phyloP scores from a whole-genome alignment of 2,888 invertebrate species.

The Polyommatus iphigenia region DNA sequence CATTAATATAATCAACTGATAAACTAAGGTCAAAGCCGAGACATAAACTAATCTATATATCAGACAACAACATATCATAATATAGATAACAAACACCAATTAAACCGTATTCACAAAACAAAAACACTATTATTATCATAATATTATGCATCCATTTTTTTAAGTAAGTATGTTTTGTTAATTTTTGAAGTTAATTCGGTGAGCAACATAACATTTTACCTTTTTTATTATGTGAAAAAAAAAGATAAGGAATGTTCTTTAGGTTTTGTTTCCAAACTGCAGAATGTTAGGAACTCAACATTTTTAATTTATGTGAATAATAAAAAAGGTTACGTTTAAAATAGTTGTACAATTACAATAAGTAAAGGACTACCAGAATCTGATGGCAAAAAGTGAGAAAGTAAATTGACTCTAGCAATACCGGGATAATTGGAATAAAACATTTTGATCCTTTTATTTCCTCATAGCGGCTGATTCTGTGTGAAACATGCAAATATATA shows the following conservation, averaged over 20 bases:
- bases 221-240: not conserved
- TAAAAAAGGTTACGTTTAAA: too few relatives aligned
- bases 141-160: not conserved
- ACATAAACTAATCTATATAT: not conserved
- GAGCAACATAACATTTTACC: not conserved
- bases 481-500: too few relatives aligned
- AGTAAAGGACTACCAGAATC: too few relatives aligned
- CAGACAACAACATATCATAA: not conserved
- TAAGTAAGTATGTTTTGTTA: not conserved
- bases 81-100: not conserved
- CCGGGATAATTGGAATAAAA: too few relatives aligned
- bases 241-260: too few relatives aligned
- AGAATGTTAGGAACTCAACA: not conserved
- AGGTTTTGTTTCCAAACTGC: too few relatives aligned
- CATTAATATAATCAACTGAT: not conserved
- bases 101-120: not conserved
- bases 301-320: not conserved
- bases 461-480: too few relatives aligned
- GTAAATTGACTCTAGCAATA: too few relatives aligned
- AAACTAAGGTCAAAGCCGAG: not conserved
- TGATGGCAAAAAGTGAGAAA: too few relatives aligned
- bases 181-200: not conserved
- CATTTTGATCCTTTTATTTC: too few relatives aligned
- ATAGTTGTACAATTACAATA: too few relatives aligned
- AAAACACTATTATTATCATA: not conserved